These are phyloP conservation scores for Apus apus DNA, from an alignment of 2,113 vertebrate species.

Conservation along the genomic window DNA sequence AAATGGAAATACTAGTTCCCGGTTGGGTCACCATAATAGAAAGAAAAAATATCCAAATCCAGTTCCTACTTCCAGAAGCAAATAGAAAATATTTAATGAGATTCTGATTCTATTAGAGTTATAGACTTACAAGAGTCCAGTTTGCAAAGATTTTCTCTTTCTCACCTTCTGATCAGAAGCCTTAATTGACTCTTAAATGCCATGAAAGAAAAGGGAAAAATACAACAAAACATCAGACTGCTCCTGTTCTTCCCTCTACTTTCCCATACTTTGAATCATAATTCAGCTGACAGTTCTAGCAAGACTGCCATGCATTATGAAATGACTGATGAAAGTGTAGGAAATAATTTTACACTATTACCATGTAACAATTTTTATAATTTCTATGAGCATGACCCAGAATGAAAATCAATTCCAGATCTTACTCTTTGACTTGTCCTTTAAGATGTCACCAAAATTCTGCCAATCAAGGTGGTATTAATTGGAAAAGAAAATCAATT, in stretches of 20 bases:
- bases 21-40: neutral
- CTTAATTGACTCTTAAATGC: neutral
- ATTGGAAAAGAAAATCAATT: neutral
- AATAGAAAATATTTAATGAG: neutral
- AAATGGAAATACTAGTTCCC: neutral
- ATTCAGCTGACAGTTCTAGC: neutral
- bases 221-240: neutral
- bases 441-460: neutral
- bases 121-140: neutral
- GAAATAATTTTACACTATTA: neutral
- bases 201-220: neutral
- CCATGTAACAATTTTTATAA: neutral
- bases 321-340: neutral
- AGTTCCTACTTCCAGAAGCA: neutral
- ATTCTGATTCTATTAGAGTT: neutral
- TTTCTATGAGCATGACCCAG: neutral
- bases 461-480: neutral
- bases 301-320: neutral
- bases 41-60: neutral
- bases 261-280: neutral
- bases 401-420: neutral
- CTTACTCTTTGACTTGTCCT: neutral
- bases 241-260: neutral
- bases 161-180: neutral
- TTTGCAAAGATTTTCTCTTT: neutral